Conservation (phyloP, 1,140 invertebrate species). For the Rhynchophorus ferrugineus region DNA sequence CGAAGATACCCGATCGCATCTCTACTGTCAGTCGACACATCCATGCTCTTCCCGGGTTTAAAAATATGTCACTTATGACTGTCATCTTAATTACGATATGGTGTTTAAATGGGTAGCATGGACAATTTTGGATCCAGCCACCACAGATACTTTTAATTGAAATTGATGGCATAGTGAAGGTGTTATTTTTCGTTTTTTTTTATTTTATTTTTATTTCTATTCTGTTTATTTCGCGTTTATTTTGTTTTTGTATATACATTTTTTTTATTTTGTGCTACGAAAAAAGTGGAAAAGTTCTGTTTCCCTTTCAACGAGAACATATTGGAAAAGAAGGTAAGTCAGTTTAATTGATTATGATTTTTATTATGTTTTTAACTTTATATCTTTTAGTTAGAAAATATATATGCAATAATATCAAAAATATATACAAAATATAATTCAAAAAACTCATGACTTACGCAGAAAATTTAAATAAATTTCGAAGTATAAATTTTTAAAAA, state of each 20-base stretch:
- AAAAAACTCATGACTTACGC: too few relatives aligned
- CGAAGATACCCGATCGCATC: too few relatives aligned
- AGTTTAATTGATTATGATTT: not conserved
- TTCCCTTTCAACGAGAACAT: too few relatives aligned
- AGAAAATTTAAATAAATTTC: too few relatives aligned
- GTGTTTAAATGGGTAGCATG: slow-evolving; percentile 24
- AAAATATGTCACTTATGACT: slow-evolving; percentile 25
- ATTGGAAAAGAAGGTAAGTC: too few relatives aligned
- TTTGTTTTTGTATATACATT: slow-evolving; percentile 5
- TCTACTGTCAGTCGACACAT: too few relatives aligned
- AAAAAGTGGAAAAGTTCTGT: too few relatives aligned
- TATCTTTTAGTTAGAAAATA: too few relatives aligned
- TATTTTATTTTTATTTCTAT: not conserved
- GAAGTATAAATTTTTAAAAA: too few relatives aligned
- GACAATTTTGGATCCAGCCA: not conserved
- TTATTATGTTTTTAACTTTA: not conserved
- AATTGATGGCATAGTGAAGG: not conserved
- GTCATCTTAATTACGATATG: slow-evolving; percentile 29
- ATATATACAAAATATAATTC: too few relatives aligned
- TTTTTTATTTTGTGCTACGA: slow-evolving; percentile 7
- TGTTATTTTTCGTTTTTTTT: slow-evolving; percentile 2
- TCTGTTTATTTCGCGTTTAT: slow-evolving; percentile 9
- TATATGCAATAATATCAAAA: too few relatives aligned
- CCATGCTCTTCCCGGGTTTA: slow-evolving; percentile 21
- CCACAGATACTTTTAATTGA: not conserved